Conservation (phyloP, 1,140 invertebrate species). For the Achatina immaculata region DNA sequence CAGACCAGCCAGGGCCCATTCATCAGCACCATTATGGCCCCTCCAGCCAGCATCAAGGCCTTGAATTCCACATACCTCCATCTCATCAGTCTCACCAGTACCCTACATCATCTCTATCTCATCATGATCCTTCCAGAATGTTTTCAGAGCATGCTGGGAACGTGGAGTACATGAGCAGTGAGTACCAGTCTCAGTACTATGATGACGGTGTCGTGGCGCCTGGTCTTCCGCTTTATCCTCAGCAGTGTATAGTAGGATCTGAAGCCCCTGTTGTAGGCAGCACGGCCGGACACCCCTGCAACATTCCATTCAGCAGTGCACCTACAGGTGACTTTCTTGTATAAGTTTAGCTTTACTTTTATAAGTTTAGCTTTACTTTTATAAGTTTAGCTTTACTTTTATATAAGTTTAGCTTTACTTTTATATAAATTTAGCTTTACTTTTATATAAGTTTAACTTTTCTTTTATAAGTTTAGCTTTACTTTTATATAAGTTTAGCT, state of each 20-base stretch:
- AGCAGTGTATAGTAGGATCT: slow-evolving; percentile 36
- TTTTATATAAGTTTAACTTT: no score
- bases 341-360: no score
- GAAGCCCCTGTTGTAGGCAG: slow-evolving; percentile 26
- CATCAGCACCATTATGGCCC: slow-evolving; percentile 16
- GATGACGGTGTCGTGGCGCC: background rate
- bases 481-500: no score
- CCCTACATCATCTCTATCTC: background rate
- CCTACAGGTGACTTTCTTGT: slow-evolving; percentile 1
- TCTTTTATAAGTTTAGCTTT: no score
- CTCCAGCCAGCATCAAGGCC: background rate
- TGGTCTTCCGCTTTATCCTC: slow-evolving; percentile 10
- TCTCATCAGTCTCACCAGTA: slow-evolving; percentile 20
- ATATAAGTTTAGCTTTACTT: no score
- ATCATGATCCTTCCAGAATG: slow-evolving; percentile 9
- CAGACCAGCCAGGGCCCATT: background rate
- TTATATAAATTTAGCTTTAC: no score
- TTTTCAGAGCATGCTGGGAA: slow-evolving; percentile 3
- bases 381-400: no score
- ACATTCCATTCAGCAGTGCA: slow-evolving; percentile 29
- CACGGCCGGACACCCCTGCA: slow-evolving; percentile 4
- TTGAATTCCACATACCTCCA: slow-evolving; percentile 9
- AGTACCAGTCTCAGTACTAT: slow-evolving; percentile 23
- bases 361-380: no score
- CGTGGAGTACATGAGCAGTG: slow-evolving; percentile 18